Conservation (phyloP, 2,797 vertebrate genomes). For the Sorex maritimensis region DNA sequence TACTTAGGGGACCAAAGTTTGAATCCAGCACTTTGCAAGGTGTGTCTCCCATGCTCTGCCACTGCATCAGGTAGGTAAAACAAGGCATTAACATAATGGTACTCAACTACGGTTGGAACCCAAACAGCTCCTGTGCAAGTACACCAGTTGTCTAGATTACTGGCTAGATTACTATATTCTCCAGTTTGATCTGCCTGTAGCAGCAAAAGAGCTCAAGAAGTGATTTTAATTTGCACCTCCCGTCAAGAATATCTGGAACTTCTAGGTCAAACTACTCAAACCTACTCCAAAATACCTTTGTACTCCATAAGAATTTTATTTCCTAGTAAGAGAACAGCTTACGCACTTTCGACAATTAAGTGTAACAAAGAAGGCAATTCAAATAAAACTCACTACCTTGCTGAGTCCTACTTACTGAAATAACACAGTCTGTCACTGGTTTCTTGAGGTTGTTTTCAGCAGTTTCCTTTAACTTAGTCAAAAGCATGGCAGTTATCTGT, state of each 20-base stretch:
- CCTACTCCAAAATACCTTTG: not conserved
- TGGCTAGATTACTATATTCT: not conserved
- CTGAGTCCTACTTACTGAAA: conserved; percentile 91
- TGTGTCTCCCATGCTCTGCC: no score
- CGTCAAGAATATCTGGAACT: not conserved
- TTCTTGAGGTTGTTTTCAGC: conserved; percentile 93
- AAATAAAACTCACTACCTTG: not conserved
- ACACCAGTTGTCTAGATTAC: not conserved
- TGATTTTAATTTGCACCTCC: not conserved
- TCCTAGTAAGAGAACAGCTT: not conserved
- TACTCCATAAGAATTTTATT: conserved; percentile 7
- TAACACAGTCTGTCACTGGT: conserved; percentile 93
- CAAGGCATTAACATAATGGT: not conserved
- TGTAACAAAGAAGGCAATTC: not conserved
- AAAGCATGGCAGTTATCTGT: conserved; percentile 93
- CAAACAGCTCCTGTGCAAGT: not conserved
- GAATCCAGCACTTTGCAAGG: no score
- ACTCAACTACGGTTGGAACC: not conserved
- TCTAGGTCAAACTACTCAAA: conserved; percentile 20
- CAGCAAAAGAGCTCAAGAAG: conserved; percentile 1
- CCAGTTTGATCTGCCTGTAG: not conserved
- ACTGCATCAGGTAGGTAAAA: no score
- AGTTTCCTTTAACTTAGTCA: conserved; percentile 94
- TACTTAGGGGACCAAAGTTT: no score
- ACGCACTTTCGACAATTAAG: not conserved